Evolutionary conservation across 2,888 invertebrate genomes (phyloP).

Genomic region (Melieria crassipennis): DNA sequence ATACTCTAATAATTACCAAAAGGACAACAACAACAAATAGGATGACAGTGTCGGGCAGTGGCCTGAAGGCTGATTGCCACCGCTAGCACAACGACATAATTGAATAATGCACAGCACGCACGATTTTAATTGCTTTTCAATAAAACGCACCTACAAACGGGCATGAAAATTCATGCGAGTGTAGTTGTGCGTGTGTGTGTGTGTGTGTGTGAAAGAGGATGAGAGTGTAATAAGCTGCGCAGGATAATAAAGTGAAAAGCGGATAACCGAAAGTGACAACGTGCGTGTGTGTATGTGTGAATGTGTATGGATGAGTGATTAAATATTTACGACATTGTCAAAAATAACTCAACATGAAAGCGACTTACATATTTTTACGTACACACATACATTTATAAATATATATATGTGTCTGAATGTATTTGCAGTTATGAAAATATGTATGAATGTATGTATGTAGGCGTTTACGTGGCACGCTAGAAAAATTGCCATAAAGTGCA

Average conservation of each 20-base stretch:
- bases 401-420: too few species aligned
- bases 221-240: neutral
- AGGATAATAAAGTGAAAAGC: constrained; percentile 7
- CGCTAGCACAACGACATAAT: constrained; percentile 11
- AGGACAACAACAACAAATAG: neutral
- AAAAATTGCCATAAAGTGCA: neutral
- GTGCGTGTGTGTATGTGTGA: neutral
- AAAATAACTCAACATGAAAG: constrained; percentile 4
- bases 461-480: too few species aligned
- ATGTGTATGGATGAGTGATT: constrained; percentile 12
- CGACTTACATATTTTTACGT: neutral
- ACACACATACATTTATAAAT: too few species aligned
- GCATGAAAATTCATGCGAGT: neutral
- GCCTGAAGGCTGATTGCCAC: neutral
- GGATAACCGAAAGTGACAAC: neutral
- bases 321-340: constrained; percentile 31
- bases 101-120: constrained; percentile 39
- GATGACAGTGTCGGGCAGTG: neutral
- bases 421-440: too few species aligned
- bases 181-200: neutral
- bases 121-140: constrained; percentile 64
- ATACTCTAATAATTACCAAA: neutral
- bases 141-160: constrained; percentile 41
- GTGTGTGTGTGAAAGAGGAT: neutral
- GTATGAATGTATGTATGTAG: too few species aligned